Base-by-base conservation (phyloP, 1,140 invertebrate species). In the Halictus rubicundus region DNA sequence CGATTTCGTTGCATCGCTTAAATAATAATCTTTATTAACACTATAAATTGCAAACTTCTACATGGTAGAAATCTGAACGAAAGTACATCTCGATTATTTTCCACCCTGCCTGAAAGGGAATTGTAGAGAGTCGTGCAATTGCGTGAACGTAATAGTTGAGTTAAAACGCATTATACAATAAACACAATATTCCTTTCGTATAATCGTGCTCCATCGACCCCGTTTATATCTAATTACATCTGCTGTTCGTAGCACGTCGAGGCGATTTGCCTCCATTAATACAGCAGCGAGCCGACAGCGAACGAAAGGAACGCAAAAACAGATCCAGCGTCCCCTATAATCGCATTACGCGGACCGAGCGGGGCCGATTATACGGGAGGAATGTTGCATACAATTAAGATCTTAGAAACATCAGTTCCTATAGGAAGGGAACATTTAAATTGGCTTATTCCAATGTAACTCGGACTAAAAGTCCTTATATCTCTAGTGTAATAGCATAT, bases 111-210 rank as follows among this genome's bases (percentile, higher is more conserved):
- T 89, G 32, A 90, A 89, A 90, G 89, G 89, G 89, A 90, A 68
- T 49, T 87, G 87, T 90, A 90, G 89, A 90, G 89, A 88, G 88
- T 90, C 88, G 14, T 88, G 84, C 86, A 89, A 89, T 88, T 82
- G 81, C 82, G 83, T 78, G 68, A 88, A 86, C 84, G 68, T 78
- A 61, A 70, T 60, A 82, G 27, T 81, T 42, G 46, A 82, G 25
- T 78, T 70, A 80, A 83, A 80, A 46, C 69, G n/a, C n/a, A 80
- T 76, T 59, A 57, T 80, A 76, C 65, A 65, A 76, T 75, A 69
- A 73, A 37, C 68, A 63, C 37, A 74, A 16, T 52, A 52, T 52
- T 52, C 49, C 14, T 21, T 49, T 74, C n/a, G 10, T 57, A 66
- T 8, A 74, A 66, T n/a, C n/a, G 37, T 61, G 52, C 46, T 54